Evolutionary conservation across 2,888 invertebrate species (phyloP).

Genomic region (Drosophila birchii): DNA sequence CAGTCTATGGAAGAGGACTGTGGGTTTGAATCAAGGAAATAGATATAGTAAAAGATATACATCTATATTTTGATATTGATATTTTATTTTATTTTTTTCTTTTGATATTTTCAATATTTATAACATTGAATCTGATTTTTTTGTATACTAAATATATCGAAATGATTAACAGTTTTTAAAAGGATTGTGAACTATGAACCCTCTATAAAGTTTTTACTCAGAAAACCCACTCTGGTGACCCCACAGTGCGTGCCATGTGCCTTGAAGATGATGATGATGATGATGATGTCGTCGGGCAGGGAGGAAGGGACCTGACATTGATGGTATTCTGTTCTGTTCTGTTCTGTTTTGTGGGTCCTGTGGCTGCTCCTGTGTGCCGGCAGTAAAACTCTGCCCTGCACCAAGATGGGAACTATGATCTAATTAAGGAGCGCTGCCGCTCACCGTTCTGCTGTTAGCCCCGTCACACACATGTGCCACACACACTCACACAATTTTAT

Average conservation of each 20-base stretch:
- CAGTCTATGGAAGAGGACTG: background rate
- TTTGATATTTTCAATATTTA: too few species aligned
- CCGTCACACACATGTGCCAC: conserved; percentile 70
- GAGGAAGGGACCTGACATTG: conserved; percentile 19
- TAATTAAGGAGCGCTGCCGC: conserved; percentile 60
- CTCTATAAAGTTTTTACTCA: background rate
- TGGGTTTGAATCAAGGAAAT: background rate
- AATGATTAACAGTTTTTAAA: background rate
- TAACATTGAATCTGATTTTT: too few species aligned
- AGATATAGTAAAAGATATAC: fast-evolving
- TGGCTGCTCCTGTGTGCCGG: conserved; percentile 27
- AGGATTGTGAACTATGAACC: background rate
- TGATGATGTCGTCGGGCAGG: conserved; percentile 7
- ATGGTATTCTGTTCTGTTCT: conserved; percentile 10
- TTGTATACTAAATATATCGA: background rate
- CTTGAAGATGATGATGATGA: conserved; percentile 1
- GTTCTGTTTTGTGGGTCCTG: conserved; percentile 8
- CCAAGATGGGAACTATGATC: conserved; percentile 69
- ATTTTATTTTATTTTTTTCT: too few species aligned
- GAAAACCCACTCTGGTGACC: background rate
- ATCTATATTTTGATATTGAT: background rate
- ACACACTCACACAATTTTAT: conserved; percentile 39
- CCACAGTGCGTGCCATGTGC: conserved; percentile 2
- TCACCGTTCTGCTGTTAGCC: conserved; percentile 28
- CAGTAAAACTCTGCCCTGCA: conserved; percentile 58